These are phyloP conservation scores for Erynnis tages DNA, from an alignment of 2,888 invertebrate species.

Conservation along the genomic window DNA sequence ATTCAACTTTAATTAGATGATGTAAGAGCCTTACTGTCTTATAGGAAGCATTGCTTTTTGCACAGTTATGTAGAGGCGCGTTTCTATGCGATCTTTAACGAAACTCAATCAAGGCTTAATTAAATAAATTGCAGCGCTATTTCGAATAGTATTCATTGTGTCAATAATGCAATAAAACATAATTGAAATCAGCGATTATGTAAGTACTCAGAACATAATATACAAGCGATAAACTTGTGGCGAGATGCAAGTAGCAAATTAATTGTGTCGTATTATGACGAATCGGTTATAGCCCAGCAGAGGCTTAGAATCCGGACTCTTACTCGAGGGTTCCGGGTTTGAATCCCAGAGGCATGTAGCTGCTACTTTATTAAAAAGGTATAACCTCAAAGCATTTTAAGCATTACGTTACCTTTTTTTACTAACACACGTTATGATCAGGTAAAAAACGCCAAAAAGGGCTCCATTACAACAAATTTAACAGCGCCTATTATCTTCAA, in stretches of 20 bases:
- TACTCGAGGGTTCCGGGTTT: too few relatives aligned
- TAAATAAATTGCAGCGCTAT: background rate
- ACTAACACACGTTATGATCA: slow-evolving; percentile 34
- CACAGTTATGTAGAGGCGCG: background rate
- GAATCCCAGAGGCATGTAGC: too few relatives aligned
- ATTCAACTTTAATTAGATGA: slow-evolving; percentile 19
- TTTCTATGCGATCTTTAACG: background rate
- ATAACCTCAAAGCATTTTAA: too few relatives aligned
- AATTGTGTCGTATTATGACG: slow-evolving; percentile 15
- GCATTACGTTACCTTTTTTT: too few relatives aligned
- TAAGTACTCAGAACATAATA: background rate
- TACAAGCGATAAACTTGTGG: slow-evolving; percentile 4
- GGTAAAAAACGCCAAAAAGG: slow-evolving; percentile 52
- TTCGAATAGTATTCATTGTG: background rate
- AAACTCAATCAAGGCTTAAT: background rate
- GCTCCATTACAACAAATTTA: slow-evolving; percentile 65
- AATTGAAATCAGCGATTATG: slow-evolving; percentile 5
- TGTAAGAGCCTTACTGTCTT: slow-evolving; percentile 3
- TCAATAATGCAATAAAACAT: slow-evolving; percentile 3
- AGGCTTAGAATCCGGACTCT: too few relatives aligned
- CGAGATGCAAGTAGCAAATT: slow-evolving; percentile 19
- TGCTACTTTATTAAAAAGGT: too few relatives aligned
- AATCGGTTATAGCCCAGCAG: background rate
- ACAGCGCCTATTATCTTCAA: slow-evolving; percentile 73
- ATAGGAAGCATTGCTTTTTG: slow-evolving; percentile 11